phyloP scores from a whole-genome alignment of 2,797 vertebrate species.

The Amazona finschi region DNA sequence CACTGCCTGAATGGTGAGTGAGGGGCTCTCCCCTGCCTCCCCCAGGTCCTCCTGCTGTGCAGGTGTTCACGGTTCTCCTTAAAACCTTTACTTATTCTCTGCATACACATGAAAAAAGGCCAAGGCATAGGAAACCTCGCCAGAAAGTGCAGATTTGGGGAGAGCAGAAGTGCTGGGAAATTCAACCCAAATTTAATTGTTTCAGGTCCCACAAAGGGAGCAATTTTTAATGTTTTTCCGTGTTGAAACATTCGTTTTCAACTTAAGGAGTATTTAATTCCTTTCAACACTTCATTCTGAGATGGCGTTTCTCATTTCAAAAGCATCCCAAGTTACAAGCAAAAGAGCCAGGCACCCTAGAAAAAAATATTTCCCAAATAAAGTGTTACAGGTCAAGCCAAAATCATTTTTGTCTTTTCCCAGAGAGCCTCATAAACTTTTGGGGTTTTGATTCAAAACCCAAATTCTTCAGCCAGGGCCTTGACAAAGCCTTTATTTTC shows the following conservation, averaged over 20 bases:
- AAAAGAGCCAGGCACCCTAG: not conserved
- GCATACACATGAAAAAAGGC: not conserved
- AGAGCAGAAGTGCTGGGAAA: not conserved
- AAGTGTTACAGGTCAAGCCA: not conserved
- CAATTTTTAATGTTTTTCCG: not conserved
- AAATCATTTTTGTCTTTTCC: not conserved
- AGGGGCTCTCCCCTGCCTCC: not conserved
- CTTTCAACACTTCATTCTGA: not conserved
- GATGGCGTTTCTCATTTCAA: not conserved
- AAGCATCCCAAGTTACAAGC: not conserved
- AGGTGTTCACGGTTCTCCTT: not conserved
- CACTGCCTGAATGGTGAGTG: not conserved
- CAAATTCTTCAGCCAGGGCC: not conserved
- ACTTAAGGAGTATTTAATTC: not conserved
- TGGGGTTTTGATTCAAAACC: not conserved
- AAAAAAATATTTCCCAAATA: slow-evolving; percentile 11
- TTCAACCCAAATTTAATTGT: not conserved
- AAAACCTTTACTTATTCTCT: not conserved
- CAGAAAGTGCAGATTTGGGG: not conserved
- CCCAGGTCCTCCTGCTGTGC: not conserved
- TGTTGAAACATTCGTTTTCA: slow-evolving; percentile 13
- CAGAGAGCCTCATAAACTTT: not conserved
- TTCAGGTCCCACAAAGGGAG: not conserved
- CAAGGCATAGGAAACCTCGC: not conserved
- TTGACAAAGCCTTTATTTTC: not conserved